These are phyloP conservation scores for Lerema accius DNA, from an alignment of 1,140 invertebrate species.

Conservation along the genomic window DNA sequence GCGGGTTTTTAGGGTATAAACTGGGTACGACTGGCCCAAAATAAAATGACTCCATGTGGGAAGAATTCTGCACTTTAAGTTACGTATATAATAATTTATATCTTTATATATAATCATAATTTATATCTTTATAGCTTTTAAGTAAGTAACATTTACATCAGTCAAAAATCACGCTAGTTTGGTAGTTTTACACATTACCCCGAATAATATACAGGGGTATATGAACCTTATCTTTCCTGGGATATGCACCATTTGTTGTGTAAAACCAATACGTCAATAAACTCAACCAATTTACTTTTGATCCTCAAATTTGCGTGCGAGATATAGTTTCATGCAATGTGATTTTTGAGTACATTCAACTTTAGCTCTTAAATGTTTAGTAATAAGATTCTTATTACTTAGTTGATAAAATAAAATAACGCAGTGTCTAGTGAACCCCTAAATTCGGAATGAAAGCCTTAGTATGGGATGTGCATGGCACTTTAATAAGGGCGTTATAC, in stretches of 20 bases:
- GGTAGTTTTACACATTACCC: too few species aligned
- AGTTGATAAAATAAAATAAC: slow-evolving; percentile 55
- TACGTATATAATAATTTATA: too few species aligned
- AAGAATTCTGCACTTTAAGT: too few species aligned
- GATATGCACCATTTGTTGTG: slow-evolving; percentile 54
- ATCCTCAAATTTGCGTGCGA: slow-evolving; percentile 47
- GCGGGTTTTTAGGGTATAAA: too few species aligned
- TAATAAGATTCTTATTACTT: not conserved
- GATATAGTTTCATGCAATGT: not conserved
- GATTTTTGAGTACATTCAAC: not conserved
- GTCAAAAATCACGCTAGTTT: too few species aligned
- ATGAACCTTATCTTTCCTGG: slow-evolving; percentile 49
- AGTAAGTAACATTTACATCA: too few species aligned
- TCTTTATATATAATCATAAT: too few species aligned
- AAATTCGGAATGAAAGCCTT: slow-evolving; percentile 53
- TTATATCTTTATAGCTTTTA: too few species aligned
- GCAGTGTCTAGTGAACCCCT: slow-evolving; percentile 48
- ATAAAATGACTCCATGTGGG: too few species aligned
- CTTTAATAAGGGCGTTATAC: slow-evolving; percentile 21
- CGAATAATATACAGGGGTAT: too few species aligned
- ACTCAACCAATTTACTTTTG: slow-evolving; percentile 64
- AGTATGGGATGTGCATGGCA: slow-evolving; percentile 49
- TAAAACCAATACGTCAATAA: slow-evolving; percentile 54
- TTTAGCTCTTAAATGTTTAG: not conserved
- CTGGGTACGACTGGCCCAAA: too few species aligned